Evolutionary conservation across 2,888 invertebrate genomes (phyloP).

Genomic region (Julus scandinavius): DNA sequence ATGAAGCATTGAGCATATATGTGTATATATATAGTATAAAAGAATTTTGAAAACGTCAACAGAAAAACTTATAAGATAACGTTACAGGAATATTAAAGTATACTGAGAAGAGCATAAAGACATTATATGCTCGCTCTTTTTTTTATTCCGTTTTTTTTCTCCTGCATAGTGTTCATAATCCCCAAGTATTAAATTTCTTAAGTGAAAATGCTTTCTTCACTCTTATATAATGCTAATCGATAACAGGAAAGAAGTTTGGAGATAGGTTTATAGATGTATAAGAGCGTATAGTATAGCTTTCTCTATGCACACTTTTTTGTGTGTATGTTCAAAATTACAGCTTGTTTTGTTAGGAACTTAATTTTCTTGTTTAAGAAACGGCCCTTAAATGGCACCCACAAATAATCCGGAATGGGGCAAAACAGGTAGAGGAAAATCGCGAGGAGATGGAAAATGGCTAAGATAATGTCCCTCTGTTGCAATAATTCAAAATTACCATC

Average conservation of each 20-base stretch:
- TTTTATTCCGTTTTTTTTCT: neutral
- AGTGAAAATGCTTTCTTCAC: conserved; percentile 39
- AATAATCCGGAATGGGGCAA: conserved; percentile 25
- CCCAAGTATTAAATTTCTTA: conserved; percentile 32
- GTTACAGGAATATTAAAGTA: conserved; percentile 3
- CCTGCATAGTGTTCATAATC: conserved; percentile 15
- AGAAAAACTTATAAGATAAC: conserved; percentile 34
- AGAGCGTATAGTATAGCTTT: neutral
- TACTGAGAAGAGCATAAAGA: neutral
- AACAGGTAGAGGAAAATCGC: conserved; percentile 5
- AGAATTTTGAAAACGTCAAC: conserved; percentile 39
- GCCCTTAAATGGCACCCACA: conserved; percentile 16
- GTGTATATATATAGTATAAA: neutral
- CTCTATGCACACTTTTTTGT: neutral
- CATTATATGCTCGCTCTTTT: neutral
- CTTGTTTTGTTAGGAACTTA: conserved; percentile 5
- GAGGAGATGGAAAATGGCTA: neutral
- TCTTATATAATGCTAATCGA: conserved; percentile 30
- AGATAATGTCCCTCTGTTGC: conserved; percentile 17
- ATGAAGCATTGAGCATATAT: neutral
- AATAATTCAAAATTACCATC: conserved; percentile 35
- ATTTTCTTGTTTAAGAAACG: conserved; percentile 9
- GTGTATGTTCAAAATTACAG: conserved; percentile 3
- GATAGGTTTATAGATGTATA: neutral
- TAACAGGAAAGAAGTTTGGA: neutral